Evolutionary conservation across 2,797 vertebrate species (phyloP).

Genomic region (Todus mexicanus): DNA sequence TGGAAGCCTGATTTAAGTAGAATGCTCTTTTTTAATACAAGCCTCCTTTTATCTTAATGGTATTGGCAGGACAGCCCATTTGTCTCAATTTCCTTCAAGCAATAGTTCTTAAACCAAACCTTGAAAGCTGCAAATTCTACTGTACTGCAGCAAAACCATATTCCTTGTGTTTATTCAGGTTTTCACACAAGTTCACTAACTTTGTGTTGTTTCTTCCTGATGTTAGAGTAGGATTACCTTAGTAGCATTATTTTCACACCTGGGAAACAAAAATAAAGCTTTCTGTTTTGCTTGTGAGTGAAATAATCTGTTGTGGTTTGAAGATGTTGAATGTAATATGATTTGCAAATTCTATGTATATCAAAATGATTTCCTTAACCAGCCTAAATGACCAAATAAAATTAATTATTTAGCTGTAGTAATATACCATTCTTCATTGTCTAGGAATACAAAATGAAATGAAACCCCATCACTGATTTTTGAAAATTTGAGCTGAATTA

Average conservation of each 20-base stretch:
- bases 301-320: background rate
- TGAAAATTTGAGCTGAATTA: background rate
- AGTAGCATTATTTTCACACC: background rate
- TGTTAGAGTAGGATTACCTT: background rate
- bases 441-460: background rate
- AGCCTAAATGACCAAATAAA: background rate
- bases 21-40: conserved; percentile 35
- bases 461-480: background rate
- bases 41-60: conserved; percentile 28
- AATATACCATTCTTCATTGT: background rate
- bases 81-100: conserved; percentile 48
- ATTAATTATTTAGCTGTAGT: background rate
- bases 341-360: background rate
- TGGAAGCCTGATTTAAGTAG: background rate
- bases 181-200: background rate
- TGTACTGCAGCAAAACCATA: background rate
- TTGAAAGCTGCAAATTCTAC: conserved; percentile 26
- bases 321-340: background rate
- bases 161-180: background rate
- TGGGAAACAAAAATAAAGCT: background rate
- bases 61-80: conserved; percentile 35
- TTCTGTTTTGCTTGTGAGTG: background rate
- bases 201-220: background rate
- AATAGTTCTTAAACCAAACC: background rate
- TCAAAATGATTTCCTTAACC: background rate